Evolutionary conservation across 2,797 vertebrate species (phyloP), one percentile per base, ranked within the genome.

Genomic region (Rhynchotus rufescens): DNA sequence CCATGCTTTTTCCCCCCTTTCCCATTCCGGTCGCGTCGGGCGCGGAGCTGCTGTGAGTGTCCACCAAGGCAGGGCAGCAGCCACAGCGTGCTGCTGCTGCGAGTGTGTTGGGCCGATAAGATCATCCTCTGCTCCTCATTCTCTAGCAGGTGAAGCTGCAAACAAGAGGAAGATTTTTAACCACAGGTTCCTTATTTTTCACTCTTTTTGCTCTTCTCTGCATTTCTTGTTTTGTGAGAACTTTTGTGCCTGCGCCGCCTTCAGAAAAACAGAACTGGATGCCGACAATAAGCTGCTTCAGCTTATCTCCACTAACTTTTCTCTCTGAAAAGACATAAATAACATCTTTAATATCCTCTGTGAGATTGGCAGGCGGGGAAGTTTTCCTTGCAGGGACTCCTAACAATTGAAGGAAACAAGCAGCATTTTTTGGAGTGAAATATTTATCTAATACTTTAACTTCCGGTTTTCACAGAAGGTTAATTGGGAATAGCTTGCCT

Each of bases 381-480:
- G 32, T 85, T 89, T 91, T 83, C 21, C 62, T 89, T 21, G 13
- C 23, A 26, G 49, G 80, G 92, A 69, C 25, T 10, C 32, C 23
- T 16, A 36, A 51, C 7, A 30, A 14, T 45, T 60, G 32, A 76
- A 82, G 22, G 51, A 87, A 92, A 45, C 11, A 69, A 79, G 49
- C 32, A 15, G 6, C 25, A 11, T 17, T 17, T 90, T n/a, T 93
- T 84, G 34, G 15, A 81, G 47, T 69, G 1, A 40, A 69, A 19
- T 80, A 66, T 61, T 74, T 59, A 38, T 36, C 34, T 32, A 77
- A 68, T 62, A 72, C 8, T 4, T 26, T 84, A 67, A 36, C 40
- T 72, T 73, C 74, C 67, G 4, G 32, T 61, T 74, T 52, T 36
- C 4, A 4, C 44, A 38, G 67, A 36, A 2, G 1, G 0, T 84